phyloP scores from a whole-genome alignment of 2,797 vertebrate genomes.

The Hoplostethus atlanticus region DNA sequence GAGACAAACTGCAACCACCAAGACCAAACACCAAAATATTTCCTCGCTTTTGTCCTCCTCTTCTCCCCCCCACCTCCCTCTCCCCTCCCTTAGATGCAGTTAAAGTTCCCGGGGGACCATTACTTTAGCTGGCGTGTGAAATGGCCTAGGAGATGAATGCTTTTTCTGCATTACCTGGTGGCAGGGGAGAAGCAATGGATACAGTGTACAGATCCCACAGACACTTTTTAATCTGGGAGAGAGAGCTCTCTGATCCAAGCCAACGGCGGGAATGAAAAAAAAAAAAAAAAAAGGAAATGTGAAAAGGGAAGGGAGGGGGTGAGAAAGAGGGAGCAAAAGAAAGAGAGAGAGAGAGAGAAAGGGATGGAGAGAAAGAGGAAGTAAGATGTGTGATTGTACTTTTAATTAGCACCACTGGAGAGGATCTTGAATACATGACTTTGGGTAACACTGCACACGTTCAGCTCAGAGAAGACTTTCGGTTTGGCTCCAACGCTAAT shows the following conservation, averaged over 20 bases:
- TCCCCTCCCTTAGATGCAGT: conserved; percentile 61
- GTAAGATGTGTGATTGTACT: conserved; percentile 51
- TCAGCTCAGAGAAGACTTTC: conserved; percentile 40
- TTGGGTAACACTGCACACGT: conserved; percentile 22
- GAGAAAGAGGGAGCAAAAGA: conserved; percentile 21
- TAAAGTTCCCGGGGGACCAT: conserved; percentile 76
- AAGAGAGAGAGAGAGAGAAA: not conserved
- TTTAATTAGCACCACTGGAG: conserved; percentile 55
- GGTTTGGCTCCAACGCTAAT: conserved; percentile 46
- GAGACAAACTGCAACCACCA: conserved; percentile 57
- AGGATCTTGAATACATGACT: conserved; percentile 56
- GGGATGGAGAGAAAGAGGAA: conserved; percentile 29
- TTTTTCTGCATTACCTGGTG: conserved; percentile 77
- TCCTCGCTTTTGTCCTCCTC: conserved; percentile 9
- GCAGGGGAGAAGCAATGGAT: conserved; percentile 69
- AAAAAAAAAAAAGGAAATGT: conserved; percentile 32
- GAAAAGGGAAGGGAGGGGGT: conserved; percentile 23
- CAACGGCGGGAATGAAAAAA: conserved; percentile 15
- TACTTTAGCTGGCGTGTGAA: conserved; percentile 79
- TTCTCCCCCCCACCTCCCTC: not conserved
- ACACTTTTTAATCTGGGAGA: conserved; percentile 74
- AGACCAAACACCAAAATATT: conserved; percentile 55
- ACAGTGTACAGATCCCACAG: conserved; percentile 56
- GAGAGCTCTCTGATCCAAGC: conserved; percentile 61
- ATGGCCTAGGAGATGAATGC: conserved; percentile 79